A percentile compares a stretch with the other conserved stretches of the same genome.
Evolutionary conservation across 2,113 vertebrate species (phyloP).

Genomic region (Bujurquina vittata): DNA sequence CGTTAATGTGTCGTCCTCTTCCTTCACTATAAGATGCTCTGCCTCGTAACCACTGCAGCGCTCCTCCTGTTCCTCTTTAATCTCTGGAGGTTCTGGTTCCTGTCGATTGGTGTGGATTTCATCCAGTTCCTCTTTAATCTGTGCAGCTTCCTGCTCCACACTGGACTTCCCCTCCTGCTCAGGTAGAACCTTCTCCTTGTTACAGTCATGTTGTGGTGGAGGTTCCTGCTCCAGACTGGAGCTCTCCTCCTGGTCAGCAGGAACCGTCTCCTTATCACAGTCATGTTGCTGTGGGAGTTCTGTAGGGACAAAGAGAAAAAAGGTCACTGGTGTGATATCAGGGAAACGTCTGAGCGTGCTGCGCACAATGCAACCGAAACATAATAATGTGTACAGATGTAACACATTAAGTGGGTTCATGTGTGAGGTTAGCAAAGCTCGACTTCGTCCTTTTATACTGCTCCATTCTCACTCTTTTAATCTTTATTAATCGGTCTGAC

Average conservation of each 20-base stretch:
- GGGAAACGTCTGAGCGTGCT: not conserved
- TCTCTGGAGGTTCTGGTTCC: not conserved
- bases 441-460: not conserved
- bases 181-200: not conserved
- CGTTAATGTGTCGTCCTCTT: not conserved
- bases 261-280: not conserved
- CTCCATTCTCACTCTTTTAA: not conserved
- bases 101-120: not conserved
- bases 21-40: not conserved
- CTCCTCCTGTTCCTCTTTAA: slow-evolving; percentile 29
- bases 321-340: fast-evolving
- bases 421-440: not conserved
- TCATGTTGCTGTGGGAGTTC: not conserved
- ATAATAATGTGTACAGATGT: fast-evolving
- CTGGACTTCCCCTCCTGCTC: not conserved
- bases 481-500: not conserved
- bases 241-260: not conserved
- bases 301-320: fast-evolving
- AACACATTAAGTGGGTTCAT: fast-evolving
- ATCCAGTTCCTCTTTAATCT: slow-evolving; percentile 13
- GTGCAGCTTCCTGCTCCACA: not conserved
- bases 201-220: fast-evolving
- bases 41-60: not conserved
- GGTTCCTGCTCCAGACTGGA: not conserved
- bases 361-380: not conserved